A percentile compares a stretch with the other conserved stretches of the same genome.
These are phyloP conservation scores for Philhelius pedissequus DNA, from an alignment of 2,888 invertebrate species.

Conservation along the genomic window DNA sequence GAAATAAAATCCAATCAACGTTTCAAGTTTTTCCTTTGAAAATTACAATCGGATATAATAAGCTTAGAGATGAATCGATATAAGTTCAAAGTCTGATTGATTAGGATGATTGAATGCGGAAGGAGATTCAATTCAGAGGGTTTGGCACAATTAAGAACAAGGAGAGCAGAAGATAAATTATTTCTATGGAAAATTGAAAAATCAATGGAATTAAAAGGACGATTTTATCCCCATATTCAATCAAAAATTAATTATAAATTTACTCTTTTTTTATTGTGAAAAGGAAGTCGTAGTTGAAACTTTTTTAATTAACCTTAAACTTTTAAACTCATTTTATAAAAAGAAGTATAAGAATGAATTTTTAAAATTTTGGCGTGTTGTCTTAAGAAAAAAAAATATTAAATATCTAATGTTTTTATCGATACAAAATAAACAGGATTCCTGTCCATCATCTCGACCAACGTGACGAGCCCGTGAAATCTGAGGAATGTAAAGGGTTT, in stretches of 20 bases:
- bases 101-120: constrained; percentile 7
- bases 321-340: too few species aligned
- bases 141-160: not conserved
- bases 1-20: constrained; percentile 59
- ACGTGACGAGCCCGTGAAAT: too few species aligned
- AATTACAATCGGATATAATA: constrained; percentile 2
- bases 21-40: constrained; percentile 32
- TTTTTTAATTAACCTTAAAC: too few species aligned
- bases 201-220: not conserved
- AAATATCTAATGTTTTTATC: too few species aligned
- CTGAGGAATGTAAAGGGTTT: too few species aligned
- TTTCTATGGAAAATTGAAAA: not conserved
- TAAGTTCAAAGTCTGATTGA: constrained; percentile 16
- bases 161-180: not conserved
- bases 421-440: too few species aligned
- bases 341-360: too few species aligned
- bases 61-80: constrained; percentile 33
- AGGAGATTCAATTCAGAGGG: not conserved
- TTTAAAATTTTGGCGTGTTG: too few species aligned
- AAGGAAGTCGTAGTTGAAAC: not conserved
- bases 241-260: not conserved
- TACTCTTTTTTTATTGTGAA: not conserved
- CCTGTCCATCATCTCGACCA: too few species aligned
- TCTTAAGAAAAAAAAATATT: too few species aligned
- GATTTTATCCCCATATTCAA: not conserved